Evolutionary conservation across 2,888 invertebrate genomes (phyloP).

Genomic region (Drosophila incognita): DNA sequence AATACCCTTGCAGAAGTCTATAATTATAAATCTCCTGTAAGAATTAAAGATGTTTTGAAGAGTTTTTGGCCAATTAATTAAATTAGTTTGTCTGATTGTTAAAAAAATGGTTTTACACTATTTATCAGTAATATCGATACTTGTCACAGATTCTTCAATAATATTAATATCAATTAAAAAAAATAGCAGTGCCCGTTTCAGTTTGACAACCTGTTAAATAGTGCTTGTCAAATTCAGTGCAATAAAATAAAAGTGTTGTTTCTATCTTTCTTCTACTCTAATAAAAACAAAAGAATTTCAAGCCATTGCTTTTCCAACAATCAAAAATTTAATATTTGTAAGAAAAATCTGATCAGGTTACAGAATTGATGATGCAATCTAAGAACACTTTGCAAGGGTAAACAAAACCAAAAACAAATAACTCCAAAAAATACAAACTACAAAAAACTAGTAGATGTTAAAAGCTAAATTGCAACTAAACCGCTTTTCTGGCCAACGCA

Average conservation of each 20-base stretch:
- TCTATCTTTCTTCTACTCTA: no score
- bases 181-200: no score
- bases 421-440: conserved; percentile 42
- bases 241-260: no score
- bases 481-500: conserved; percentile 68
- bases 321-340: neutral
- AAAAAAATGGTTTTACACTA: neutral
- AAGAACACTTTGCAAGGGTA: conserved; percentile 35
- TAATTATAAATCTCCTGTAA: neutral
- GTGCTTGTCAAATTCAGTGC: no score
- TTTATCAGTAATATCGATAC: neutral
- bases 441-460: conserved; percentile 63
- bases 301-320: neutral
- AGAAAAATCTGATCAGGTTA: neutral
- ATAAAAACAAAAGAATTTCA: no score
- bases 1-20: conserved; percentile 44
- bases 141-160: neutral
- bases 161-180: no score
- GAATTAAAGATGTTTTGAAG: neutral
- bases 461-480: conserved; percentile 72
- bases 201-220: no score
- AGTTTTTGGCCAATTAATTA: neutral
- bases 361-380: neutral
- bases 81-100: neutral
- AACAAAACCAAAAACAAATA: conserved; percentile 46